Conservation (phyloP, 2,797 vertebrate species). For the Alfaro cultratus region DNA sequence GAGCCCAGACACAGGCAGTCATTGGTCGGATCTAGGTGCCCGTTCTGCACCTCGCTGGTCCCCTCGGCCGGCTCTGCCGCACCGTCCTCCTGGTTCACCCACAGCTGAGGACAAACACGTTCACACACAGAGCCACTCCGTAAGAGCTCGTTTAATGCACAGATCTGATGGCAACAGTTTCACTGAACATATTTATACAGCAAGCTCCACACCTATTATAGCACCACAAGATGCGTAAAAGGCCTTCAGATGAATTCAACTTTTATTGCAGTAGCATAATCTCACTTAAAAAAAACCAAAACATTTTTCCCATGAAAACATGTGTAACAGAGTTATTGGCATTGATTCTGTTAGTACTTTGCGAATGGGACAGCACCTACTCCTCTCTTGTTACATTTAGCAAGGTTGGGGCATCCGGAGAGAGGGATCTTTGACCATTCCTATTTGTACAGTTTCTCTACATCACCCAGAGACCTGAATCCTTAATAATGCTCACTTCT, state of each 20-base stretch:
- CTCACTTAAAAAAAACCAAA: not conserved
- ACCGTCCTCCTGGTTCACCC: conserved; percentile 98
- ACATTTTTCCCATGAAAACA: not conserved
- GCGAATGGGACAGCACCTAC: not conserved
- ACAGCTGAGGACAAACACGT: conserved; percentile 83
- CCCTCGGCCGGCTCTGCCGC: conserved; percentile 89
- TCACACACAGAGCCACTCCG: conserved; percentile 40
- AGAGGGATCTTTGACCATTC: not conserved
- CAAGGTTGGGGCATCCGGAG: not conserved
- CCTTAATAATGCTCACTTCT: not conserved
- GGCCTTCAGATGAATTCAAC: not conserved
- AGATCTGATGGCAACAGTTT: conserved; percentile 23
- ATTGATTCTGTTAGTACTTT: not conserved
- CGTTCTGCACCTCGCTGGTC: conserved; percentile 95
- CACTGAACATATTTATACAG: conserved; percentile 18
- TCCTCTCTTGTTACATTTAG: not conserved
- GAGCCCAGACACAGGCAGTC: conserved; percentile 97
- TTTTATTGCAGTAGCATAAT: not conserved
- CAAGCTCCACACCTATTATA: not conserved
- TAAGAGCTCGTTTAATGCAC: conserved; percentile 22
- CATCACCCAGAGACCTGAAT: not conserved
- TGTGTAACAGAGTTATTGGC: not conserved
- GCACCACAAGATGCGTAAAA: not conserved
- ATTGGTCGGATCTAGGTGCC: conserved; percentile 92
- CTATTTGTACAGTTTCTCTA: not conserved